Evolutionary conservation across 2,888 invertebrate genomes (phyloP).

Genomic region (Yponomeuta evonymella): DNA sequence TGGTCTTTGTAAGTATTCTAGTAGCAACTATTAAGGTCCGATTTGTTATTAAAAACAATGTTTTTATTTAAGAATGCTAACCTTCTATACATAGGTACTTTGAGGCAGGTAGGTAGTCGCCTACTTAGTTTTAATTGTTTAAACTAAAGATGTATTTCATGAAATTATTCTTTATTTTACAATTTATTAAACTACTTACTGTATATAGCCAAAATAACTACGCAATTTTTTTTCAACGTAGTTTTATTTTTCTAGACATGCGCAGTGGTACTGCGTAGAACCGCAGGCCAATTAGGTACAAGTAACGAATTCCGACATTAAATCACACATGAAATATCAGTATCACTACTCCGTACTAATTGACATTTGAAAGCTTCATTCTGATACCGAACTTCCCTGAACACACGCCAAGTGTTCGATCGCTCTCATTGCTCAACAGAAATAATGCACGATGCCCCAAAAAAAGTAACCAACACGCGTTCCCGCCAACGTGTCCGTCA

Average conservation of each 20-base stretch:
- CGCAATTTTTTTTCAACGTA: not conserved
- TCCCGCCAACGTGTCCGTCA: conserved; percentile 68
- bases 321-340: not conserved
- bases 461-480: conserved; percentile 38
- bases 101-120: too few species aligned
- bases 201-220: not conserved
- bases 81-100: too few species aligned
- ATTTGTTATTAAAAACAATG: too few species aligned
- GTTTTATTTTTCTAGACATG: not conserved
- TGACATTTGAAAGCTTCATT: not conserved
- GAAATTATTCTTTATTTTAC: not conserved
- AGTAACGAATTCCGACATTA: too few species aligned
- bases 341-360: not conserved
- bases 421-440: not conserved
- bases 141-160: too few species aligned
- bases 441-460: conserved; percentile 10
- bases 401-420: not conserved
- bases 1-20: not conserved
- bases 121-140: too few species aligned
- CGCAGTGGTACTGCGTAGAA: not conserved
- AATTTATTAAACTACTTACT: not conserved
- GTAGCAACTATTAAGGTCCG: too few species aligned
- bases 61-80: too few species aligned
- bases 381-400: not conserved
- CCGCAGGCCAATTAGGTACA: not conserved